Evolutionary conservation across 2,888 invertebrate species (phyloP).

Genomic region (Asteroscopus sphinx): DNA sequence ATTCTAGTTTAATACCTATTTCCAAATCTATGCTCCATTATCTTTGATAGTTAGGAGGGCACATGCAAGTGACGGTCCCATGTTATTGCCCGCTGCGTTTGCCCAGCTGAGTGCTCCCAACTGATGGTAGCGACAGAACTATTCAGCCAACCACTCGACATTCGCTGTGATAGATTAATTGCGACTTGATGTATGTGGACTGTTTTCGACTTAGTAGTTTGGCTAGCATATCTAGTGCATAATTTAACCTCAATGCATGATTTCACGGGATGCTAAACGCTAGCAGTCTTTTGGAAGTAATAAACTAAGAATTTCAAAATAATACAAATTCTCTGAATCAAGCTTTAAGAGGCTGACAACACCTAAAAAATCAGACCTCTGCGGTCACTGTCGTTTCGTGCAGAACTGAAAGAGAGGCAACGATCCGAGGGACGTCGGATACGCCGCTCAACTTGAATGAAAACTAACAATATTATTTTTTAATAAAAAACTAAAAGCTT

Average conservation of each 20-base stretch:
- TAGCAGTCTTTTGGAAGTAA: no score
- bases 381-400: no score
- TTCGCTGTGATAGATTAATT: constrained; percentile 59
- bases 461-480: no score
- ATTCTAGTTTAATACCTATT: constrained; percentile 33
- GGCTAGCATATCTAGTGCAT: constrained; percentile 38
- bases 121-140: constrained; percentile 62
- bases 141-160: constrained; percentile 56
- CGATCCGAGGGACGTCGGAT: no score
- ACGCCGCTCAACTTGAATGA: no score
- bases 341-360: no score
- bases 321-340: no score
- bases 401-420: no score
- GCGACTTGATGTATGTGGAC: constrained; percentile 51
- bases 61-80: constrained; percentile 67
- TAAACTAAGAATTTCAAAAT: no score
- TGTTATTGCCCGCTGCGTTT: constrained; percentile 70
- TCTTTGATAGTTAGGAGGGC: constrained; percentile 33
- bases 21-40: constrained; percentile 24
- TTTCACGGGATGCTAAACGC: constrained; percentile 22
- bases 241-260: constrained; percentile 38
- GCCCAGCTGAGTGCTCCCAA: constrained; percentile 62
- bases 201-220: constrained; percentile 50
- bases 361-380: no score
- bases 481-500: no score